A percentile compares a stretch with the other conserved stretches of the same genome.
Evolutionary conservation across 1,140 invertebrate genomes (phyloP).

Genomic region (Hydropsyche tenuis): DNA sequence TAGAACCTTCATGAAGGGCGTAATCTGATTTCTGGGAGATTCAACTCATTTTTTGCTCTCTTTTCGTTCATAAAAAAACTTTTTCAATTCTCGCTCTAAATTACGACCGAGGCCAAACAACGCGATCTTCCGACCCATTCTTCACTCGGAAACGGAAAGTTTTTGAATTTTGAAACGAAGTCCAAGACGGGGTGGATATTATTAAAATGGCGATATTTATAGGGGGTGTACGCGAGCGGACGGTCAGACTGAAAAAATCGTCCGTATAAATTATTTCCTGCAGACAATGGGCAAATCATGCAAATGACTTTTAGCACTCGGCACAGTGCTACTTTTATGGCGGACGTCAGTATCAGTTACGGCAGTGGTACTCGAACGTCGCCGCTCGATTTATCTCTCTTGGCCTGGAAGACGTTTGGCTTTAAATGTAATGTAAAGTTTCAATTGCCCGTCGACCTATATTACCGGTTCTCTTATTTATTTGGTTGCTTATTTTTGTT

Average conservation of each 20-base stretch:
- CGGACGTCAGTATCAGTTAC: slow-evolving; percentile 21
- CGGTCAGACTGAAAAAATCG: background rate
- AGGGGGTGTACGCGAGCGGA: background rate
- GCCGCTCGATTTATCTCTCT: slow-evolving; percentile 8
- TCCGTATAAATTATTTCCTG: slow-evolving; percentile 34
- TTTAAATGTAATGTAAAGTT: slow-evolving; percentile 20
- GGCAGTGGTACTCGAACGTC: background rate
- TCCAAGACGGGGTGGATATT: slow-evolving; percentile 34
- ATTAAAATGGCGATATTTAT: slow-evolving; percentile 38
- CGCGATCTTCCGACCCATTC: slow-evolving; percentile 32
- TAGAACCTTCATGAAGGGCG: slow-evolving; percentile 24
- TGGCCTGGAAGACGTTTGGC: background rate
- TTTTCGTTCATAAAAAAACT: slow-evolving; percentile 28
- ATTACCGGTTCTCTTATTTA: slow-evolving; percentile 18
- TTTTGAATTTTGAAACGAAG: slow-evolving; percentile 40
- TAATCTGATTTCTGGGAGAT: slow-evolving; percentile 34
- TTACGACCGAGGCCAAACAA: slow-evolving; percentile 25
- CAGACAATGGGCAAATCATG: slow-evolving; percentile 32
- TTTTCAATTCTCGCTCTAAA: slow-evolving; percentile 41
- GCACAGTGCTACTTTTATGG: slow-evolving; percentile 22
- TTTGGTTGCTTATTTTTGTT: background rate
- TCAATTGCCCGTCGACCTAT: slow-evolving; percentile 14
- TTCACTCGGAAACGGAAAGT: slow-evolving; percentile 35
- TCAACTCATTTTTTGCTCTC: background rate
- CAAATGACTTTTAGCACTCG: slow-evolving; percentile 26